phyloP scores from a whole-genome alignment of 1,140 invertebrate genomes.

The Drosophila pectinifera region DNA sequence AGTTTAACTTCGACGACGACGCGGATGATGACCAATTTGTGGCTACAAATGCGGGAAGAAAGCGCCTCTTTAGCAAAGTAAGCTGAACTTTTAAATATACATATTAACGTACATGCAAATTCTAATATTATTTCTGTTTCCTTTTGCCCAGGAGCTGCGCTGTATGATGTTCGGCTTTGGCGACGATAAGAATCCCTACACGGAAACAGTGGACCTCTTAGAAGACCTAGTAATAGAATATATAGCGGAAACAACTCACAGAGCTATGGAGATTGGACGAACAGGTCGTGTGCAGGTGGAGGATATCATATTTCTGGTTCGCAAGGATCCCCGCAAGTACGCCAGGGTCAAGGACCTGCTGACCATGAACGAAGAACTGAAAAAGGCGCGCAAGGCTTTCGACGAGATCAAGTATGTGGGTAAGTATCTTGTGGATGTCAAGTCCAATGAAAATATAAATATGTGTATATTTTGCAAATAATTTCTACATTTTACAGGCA shows the following conservation, averaged over 20 bases:
- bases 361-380: conserved; percentile 99
- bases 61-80: conserved; percentile 93
- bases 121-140: neutral
- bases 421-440: conserved; percentile 36
- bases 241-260: conserved; percentile 97
- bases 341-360: conserved; percentile 98
- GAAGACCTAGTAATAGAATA: conserved; percentile 99
- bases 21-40: conserved; percentile 88
- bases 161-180: conserved; percentile 99
- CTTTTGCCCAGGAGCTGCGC: conserved; percentile 88
- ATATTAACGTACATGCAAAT: no score
- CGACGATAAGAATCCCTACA: conserved; percentile 99
- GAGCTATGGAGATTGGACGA: conserved; percentile 98
- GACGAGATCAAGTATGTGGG: conserved; percentile 98
- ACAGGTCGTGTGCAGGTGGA: conserved; percentile 98
- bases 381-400: conserved; percentile 99
- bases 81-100: no score
- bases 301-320: conserved; percentile 99
- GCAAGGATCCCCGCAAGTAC: conserved; percentile 98
- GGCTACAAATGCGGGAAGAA: conserved; percentile 90
- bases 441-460: neutral
- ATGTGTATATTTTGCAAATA: neutral
- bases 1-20: conserved; percentile 87
- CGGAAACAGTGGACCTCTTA: conserved; percentile 98
- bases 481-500: conserved; percentile 49